A percentile compares a stretch with the other conserved stretches of the same genome.
Evolutionary conservation across 1,140 invertebrate genomes (phyloP).

Genomic region (Stegodyphus mimosarum): DNA sequence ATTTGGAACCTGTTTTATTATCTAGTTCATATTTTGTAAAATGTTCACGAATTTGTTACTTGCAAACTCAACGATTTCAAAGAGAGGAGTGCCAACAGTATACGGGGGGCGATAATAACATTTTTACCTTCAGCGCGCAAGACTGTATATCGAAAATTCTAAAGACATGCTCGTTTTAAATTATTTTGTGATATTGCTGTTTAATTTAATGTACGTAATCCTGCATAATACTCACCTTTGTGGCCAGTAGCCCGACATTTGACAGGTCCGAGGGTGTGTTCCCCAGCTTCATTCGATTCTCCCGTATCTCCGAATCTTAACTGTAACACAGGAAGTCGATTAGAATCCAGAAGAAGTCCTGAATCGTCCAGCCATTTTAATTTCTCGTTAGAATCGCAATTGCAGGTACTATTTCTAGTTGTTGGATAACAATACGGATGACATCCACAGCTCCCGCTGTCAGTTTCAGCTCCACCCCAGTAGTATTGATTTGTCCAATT

Average conservation of each 20-base stretch:
- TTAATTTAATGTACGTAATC: no score
- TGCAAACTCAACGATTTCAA: no score
- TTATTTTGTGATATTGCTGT: no score
- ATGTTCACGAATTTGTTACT: no score
- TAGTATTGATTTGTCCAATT: conserved; percentile 62
- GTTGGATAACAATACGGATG: conserved; percentile 63
- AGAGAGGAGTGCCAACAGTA: no score
- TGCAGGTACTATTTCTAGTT: conserved; percentile 62
- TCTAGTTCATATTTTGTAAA: no score
- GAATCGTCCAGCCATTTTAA: conserved; percentile 62
- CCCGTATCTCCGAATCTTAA: conserved; percentile 64
- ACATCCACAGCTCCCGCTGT: conserved; percentile 63
- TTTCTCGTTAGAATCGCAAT: conserved; percentile 64
- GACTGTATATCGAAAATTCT: no score
- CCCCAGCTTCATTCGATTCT: conserved; percentile 62
- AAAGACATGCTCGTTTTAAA: no score
- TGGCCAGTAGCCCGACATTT: conserved; percentile 52
- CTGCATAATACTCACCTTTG: conserved; percentile 22
- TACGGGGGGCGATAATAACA: no score
- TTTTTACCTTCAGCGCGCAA: no score
- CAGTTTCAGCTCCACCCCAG: conserved; percentile 64
- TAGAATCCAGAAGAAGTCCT: conserved; percentile 61
- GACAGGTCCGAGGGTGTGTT: conserved; percentile 63
- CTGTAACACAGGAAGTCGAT: conserved; percentile 62
- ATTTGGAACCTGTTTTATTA: no score